Base-by-base conservation (phyloP, 2,113 vertebrate species). In the Engystomops pustulosus region DNA sequence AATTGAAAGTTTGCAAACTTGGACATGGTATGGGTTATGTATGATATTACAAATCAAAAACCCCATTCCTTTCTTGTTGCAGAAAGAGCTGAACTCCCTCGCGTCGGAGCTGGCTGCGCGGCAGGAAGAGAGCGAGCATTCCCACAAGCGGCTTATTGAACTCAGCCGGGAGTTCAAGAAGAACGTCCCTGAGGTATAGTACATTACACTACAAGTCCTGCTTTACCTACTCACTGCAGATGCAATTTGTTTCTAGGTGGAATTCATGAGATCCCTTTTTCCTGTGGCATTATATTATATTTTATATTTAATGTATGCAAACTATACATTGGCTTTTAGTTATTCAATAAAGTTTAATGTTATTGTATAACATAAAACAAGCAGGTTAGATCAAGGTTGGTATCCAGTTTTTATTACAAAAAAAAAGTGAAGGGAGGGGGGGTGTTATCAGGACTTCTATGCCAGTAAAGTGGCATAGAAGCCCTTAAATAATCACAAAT, bases 161-260 rank as follows among this genome's bases (percentile, higher is more conserved):
- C 95, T 98, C 94, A 95, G 96, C 88, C 91, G 92, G 90, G 98
- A 98, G 94, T 99, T 99, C 93, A 95, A 95, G 95, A 95, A 95
- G 94, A 98, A 97, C 93, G 94, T 95, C 93, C 97, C 98, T 86
- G 96, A 97, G 95, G 95, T 97, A 95, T 79, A 92, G 94, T 91
- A 87, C 87, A 34, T 76, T 76, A 76, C 49, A 38, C 49, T 55
- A 41, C 55, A 62, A 38, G 75, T 34, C 75, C 38, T 25, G 51
- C 75, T 41, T 78, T 60, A 55, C 53, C 51, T 78, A 41, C 36
- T 60, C 12, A 23, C 30, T 60, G 74, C 51, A 53, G 49, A 77
- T 77, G 51, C 20, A 32, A 77, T 58, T 77, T 77, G 49, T 23
- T 58, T 77, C 23, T 4, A 58, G 25, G 74, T 76, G 23, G 20